A percentile compares a stretch with the other conserved stretches of the same genome.
These are phyloP conservation scores for Orthonyx spaldingii DNA, from an alignment of 2,113 vertebrate genomes.

Conservation along the genomic window DNA sequence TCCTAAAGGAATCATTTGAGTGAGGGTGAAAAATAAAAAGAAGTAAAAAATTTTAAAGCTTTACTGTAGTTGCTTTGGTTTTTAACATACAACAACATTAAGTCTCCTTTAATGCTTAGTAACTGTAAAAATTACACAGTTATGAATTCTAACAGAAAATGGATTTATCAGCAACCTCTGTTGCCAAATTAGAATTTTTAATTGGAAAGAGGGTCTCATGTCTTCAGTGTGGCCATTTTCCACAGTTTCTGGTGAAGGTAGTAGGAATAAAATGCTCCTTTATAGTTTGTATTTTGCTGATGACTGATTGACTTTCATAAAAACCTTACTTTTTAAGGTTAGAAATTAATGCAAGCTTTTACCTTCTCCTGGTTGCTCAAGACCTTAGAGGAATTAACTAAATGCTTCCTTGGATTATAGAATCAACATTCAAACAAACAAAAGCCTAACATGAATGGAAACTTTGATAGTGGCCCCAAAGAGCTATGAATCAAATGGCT, in stretches of 20 bases:
- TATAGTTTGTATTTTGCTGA: neutral
- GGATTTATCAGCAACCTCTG: neutral
- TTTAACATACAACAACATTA: neutral
- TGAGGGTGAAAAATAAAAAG: neutral
- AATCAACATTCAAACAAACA: neutral
- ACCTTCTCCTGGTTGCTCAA: neutral
- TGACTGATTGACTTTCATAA: neutral
- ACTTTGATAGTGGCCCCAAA: neutral
- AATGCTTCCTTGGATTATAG: neutral
- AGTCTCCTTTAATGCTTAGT: neutral
- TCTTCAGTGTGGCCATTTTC: neutral
- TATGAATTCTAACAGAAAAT: neutral
- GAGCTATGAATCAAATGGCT: neutral
- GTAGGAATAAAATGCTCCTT: neutral
- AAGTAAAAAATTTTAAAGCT: neutral
- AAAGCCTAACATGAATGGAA: neutral
- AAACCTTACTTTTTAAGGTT: neutral
- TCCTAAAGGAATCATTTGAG: neutral
- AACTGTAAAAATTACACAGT: neutral
- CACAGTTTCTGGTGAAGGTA: neutral
- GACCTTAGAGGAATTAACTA: neutral
- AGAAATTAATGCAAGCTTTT: neutral
- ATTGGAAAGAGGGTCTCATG: neutral
- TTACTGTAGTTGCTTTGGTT: neutral
- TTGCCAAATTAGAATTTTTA: neutral